Evolutionary conservation across 1,140 invertebrate species (phyloP), one percentile per base, ranked within the genome.

Genomic region (Elymnias hypermnestra): DNA sequence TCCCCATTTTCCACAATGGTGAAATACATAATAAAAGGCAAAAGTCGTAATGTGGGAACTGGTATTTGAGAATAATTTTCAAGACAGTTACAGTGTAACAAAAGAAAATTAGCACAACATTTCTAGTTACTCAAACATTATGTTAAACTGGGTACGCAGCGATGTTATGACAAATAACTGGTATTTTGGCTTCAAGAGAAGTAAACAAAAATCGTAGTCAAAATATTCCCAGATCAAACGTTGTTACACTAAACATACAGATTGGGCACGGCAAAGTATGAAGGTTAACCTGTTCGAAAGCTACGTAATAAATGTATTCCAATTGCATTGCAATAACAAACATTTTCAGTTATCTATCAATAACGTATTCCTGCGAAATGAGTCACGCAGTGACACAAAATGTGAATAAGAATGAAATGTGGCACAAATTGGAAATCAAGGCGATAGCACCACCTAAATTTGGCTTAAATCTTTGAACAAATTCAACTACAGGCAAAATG

Each of bases 401-500:
- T 26, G 18, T 13, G 13, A 15, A 33, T 33, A 33, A 44, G 19
- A 12, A 22, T 13, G 9, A 44, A 22, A 9, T 31, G 42, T 23
- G 13, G 9, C 15, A 36, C 18, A 23, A 44, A 9, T 33, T 15
- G 13, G 14, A 52, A 46, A 31, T 40, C 47, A 55, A 26, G 46
- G 44, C 28, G 42, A 41, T 45, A 55, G 43, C 41, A 26, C 42
- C 43, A 51, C 53, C 37, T 40, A 45, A 45, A 40, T 40, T 44
- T 43, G 39, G 43, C 21, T 21, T 50, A 61, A 44, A 61, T 39
- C 48, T 17, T 37, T 28, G 29, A 39, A 65, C 43, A 57, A 61
- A 67, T 44, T 49, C 33, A 60, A 53, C 49, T 42, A 56, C 42
- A 41, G 48, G 42, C 53, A n/a, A 53, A 53, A 53, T 59, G 57